Base-by-base conservation (phyloP, 2,888 invertebrate genomes). In the Sphaerophoria taeniata region DNA sequence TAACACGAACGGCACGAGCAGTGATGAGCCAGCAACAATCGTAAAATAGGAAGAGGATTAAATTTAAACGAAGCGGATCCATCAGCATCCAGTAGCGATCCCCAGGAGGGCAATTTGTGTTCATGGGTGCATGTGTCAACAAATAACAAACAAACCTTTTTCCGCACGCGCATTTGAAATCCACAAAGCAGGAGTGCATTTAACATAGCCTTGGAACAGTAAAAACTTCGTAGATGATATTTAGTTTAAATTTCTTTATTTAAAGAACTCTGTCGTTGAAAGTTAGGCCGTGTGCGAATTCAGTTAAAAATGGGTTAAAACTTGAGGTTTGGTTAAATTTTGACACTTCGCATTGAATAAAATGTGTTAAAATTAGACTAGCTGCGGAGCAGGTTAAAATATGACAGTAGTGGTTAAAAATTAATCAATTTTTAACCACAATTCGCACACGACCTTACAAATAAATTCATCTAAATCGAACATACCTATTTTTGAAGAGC, bases 1-100 rank as follows among this genome's bases (percentile, higher is more conserved):
- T 51, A 70, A 63, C 72, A 81, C 76, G 85, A 70, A 85, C 70
- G 70, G 76, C 76, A 81, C 76, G 81, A 85, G 69, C 79, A 74
- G 53, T 60, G 70, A 65, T 0, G 33, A 43, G 51, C 16, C 43
- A 49, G 24, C 36, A 39, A 61, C 60, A 51, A 39, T 67, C 39
- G 24, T 31, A 53, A 24, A n/a, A 6, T 36, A 70, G 45, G 36
- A 58, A 63, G 53, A 63, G 58, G 69, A 73, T 60, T 72, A 73
- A 67, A 43, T 45, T 9, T 49, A 47, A 63, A 58, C 58, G 39
- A 75, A 72, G 43, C 3, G 51, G 24, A 24, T 45, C 47, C 58
- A 58, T 14, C 11, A 43, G 53, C 51, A 67, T 67, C 51, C 60
- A 61, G 24, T 31, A 39, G 31, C 9, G 6, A n/a, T 39, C 34